Evolutionary conservation across 2,888 invertebrate species (phyloP).

Genomic region (Pilophorus perplexus): DNA sequence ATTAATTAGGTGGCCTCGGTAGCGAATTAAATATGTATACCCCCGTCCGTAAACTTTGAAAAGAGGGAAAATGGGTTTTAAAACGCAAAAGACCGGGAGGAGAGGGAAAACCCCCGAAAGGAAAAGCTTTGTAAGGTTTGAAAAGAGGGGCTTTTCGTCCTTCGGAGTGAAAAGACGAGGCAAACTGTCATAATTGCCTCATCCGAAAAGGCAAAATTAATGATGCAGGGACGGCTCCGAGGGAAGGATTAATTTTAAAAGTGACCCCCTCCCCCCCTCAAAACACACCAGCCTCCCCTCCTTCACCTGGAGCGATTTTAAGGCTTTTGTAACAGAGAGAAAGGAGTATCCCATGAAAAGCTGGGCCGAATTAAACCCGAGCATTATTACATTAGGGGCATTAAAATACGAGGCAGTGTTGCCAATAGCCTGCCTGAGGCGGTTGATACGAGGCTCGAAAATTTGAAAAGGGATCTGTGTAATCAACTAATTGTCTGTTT

Average conservation of each 20-base stretch:
- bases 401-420: slow-evolving; percentile 22
- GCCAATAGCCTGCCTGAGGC: background rate
- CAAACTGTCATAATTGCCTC: slow-evolving; percentile 40
- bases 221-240: slow-evolving; percentile 38
- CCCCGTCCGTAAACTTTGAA: slow-evolving; percentile 7
- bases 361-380: slow-evolving; percentile 27
- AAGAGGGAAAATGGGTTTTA: slow-evolving; percentile 24
- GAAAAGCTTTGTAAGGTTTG: slow-evolving; percentile 4
- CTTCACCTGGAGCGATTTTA: background rate
- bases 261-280: slow-evolving; percentile 19
- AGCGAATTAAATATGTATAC: slow-evolving; percentile 33
- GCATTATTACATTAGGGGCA: slow-evolving; percentile 33
- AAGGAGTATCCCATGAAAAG: background rate
- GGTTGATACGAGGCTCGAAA: background rate
- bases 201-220: slow-evolving; percentile 35
- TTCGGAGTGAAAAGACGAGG: slow-evolving; percentile 22
- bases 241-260: slow-evolving; percentile 41
- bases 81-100: slow-evolving; percentile 7
- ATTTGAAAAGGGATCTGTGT: slow-evolving; percentile 41
- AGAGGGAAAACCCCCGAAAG: background rate
- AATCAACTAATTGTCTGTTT: slow-evolving; percentile 47
- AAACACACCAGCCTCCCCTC: background rate
- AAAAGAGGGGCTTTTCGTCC: background rate
- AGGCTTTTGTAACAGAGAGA: background rate
- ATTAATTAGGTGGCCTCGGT: slow-evolving; percentile 26